Percentiles rank a stretch among this genome's conserved stretches.
Evolutionary conservation across 2,113 vertebrate genomes (phyloP).

Genomic region (Protobothrops flavoviridis): DNA sequence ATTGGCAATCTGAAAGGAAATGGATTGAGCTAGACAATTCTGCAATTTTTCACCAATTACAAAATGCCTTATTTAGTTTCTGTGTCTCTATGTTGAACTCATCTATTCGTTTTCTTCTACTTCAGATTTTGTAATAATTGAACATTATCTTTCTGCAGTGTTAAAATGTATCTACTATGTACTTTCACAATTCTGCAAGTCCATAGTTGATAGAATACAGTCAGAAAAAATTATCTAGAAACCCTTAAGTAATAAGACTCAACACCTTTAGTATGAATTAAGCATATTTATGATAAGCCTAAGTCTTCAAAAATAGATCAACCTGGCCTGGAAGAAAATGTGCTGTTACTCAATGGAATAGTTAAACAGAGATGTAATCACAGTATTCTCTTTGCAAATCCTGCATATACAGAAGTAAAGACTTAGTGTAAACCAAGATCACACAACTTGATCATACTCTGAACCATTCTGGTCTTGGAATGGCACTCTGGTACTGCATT

Average conservation of each 20-base stretch:
- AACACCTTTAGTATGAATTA: background rate
- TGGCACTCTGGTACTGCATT: background rate
- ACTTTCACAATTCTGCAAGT: background rate
- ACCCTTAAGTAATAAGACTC: background rate
- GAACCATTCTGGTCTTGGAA: background rate
- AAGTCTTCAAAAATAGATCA: background rate
- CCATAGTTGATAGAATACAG: rapidly evolving
- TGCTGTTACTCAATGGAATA: background rate
- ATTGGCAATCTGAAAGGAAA: background rate
- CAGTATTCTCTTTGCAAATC: background rate
- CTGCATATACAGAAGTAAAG: background rate
- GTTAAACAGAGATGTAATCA: background rate
- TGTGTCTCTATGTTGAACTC: background rate
- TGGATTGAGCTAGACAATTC: background rate
- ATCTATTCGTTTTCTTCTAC: background rate
- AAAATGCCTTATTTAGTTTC: background rate
- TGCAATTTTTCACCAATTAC: background rate
- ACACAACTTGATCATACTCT: background rate
- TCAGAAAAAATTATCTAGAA: background rate
- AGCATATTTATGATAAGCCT: background rate
- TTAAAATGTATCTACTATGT: background rate
- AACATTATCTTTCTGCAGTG: background rate
- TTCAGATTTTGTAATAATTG: background rate
- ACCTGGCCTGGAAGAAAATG: background rate
- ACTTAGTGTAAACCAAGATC: background rate